Conservation (phyloP, 2,797 vertebrate species). For the Squalus acanthias region DNA sequence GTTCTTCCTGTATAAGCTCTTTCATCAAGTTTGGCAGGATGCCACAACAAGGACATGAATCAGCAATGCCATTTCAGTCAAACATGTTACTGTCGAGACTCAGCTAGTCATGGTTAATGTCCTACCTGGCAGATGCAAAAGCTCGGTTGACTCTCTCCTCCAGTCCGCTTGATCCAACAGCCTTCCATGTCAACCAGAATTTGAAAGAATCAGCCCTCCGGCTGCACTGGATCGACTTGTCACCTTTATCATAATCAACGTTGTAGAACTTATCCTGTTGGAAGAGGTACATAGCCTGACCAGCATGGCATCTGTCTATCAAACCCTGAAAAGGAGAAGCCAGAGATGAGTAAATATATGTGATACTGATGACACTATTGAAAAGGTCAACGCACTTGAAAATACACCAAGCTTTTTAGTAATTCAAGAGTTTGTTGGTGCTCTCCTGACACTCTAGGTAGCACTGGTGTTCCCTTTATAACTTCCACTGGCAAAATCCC, state of each 20-base stretch:
- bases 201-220: conserved; percentile 73
- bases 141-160: conserved; percentile 72
- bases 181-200: conserved; percentile 82
- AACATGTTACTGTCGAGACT: neutral
- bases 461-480: neutral
- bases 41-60: neutral
- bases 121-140: conserved; percentile 65
- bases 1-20: neutral
- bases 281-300: conserved; percentile 73
- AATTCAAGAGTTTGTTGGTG: neutral
- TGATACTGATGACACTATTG: neutral
- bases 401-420: neutral
- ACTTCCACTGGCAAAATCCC: neutral
- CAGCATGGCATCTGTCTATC: conserved; percentile 72
- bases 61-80: neutral
- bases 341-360: neutral
- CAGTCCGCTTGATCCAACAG: conserved; percentile 65
- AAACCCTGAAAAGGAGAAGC: conserved; percentile 55
- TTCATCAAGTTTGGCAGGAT: neutral
- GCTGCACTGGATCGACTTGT: conserved; percentile 78
- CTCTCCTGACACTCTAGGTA: neutral
- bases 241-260: conserved; percentile 71
- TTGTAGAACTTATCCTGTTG: conserved; percentile 81
- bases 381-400: neutral
- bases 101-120: neutral